These are phyloP conservation scores for Eriosoma lanigerum DNA, from an alignment of 1,140 invertebrate species.

Conservation along the genomic window DNA sequence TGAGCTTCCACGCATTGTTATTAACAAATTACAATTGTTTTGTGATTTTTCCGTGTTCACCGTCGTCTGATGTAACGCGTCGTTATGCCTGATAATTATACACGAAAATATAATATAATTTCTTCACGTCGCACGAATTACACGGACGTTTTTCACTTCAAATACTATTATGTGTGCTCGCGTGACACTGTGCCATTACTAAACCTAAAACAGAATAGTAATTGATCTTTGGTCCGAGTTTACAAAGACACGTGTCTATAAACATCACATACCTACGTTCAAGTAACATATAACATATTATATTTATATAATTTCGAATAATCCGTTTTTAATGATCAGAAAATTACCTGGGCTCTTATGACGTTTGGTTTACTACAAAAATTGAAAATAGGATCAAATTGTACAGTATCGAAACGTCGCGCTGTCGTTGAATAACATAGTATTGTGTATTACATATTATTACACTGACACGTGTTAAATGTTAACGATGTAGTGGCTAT, in stretches of 20 bases:
- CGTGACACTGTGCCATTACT: background rate
- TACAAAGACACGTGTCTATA: constrained; percentile 16
- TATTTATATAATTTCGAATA: background rate
- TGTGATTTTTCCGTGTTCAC: background rate
- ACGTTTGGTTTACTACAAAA: too few relatives aligned
- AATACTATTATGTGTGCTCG: background rate
- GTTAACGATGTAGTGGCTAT: too few relatives aligned
- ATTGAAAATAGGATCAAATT: too few relatives aligned
- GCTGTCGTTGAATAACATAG: too few relatives aligned
- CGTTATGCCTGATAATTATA: background rate
- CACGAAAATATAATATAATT: background rate
- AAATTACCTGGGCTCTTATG: too few relatives aligned
- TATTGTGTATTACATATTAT: too few relatives aligned
- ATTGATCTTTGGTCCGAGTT: background rate
- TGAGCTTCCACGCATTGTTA: too few relatives aligned
- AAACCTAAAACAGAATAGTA: background rate
- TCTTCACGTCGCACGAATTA: background rate
- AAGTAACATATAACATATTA: too few relatives aligned
- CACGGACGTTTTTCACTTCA: constrained; percentile 8
- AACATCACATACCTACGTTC: too few relatives aligned
- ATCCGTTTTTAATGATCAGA: background rate
- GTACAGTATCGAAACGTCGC: too few relatives aligned
- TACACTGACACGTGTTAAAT: too few relatives aligned
- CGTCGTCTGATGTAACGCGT: background rate
- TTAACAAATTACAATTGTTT: background rate